These are phyloP conservation scores for Phyllotreta striolata DNA, from an alignment of 2,888 invertebrate genomes.

Conservation along the genomic window DNA sequence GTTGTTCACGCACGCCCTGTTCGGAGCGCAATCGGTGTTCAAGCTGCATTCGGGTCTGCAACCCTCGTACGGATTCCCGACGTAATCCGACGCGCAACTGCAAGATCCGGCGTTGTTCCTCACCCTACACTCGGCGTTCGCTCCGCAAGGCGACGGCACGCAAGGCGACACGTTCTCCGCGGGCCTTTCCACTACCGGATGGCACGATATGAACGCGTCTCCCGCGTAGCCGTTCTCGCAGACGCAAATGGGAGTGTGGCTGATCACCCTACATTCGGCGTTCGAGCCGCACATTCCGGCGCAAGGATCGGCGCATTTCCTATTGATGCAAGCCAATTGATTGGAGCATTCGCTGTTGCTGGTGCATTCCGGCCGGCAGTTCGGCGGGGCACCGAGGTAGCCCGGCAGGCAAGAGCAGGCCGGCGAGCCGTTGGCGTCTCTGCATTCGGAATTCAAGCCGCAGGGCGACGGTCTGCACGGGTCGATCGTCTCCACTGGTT, in stretches of 20 bases:
- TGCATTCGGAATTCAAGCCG: slow-evolving; percentile 71
- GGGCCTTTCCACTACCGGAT: slow-evolving; percentile 46
- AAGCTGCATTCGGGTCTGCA: slow-evolving; percentile 66
- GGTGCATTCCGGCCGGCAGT: slow-evolving; percentile 73
- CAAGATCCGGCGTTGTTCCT: slow-evolving; percentile 76
- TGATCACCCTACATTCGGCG: slow-evolving; percentile 75
- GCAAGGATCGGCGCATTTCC: slow-evolving; percentile 76
- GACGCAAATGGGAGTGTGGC: slow-evolving; percentile 74
- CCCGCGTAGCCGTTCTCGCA: slow-evolving; percentile 71
- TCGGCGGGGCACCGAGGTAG: slow-evolving; percentile 70
- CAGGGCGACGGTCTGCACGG: slow-evolving; percentile 76
- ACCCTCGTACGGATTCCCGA: slow-evolving; percentile 76
- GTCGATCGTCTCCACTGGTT: slow-evolving; percentile 59
- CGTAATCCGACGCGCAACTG: slow-evolving; percentile 73
- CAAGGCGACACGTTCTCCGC: slow-evolving; percentile 68
- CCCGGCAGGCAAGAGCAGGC: slow-evolving; percentile 72
- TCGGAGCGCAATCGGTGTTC: slow-evolving; percentile 59
- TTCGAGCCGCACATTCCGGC: slow-evolving; percentile 73
- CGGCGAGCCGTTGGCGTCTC: slow-evolving; percentile 69
- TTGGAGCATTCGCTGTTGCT: slow-evolving; percentile 73
- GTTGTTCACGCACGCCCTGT: slow-evolving; percentile 64
- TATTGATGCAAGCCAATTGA: slow-evolving; percentile 72
- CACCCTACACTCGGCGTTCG: slow-evolving; percentile 74
- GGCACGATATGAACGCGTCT: slow-evolving; percentile 74
- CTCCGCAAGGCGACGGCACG: slow-evolving; percentile 69